Base-by-base conservation (phyloP, 1,140 invertebrate genomes). In the Papilio polytes region DNA sequence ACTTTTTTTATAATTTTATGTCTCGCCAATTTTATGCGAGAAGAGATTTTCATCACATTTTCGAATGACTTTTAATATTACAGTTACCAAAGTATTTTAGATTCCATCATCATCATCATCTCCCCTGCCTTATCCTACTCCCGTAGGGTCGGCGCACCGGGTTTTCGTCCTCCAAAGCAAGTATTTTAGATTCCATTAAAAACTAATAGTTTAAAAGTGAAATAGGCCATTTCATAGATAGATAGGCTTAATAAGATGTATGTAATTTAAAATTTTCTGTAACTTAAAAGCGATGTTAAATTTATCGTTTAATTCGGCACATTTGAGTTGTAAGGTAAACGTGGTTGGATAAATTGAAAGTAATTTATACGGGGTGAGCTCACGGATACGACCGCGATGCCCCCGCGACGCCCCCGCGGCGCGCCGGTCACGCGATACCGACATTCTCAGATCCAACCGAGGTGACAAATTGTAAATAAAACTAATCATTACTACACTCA, bases 381-480 rank as follows among this genome's bases (percentile, higher is more conserved):
- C 90, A 92, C 88, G 89, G 26, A 90, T 88, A 88, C 83, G 83
- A 86, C 85, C 84, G 81, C 84, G 90, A 89, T 89, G 89, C 82
- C 86, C 87, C 84, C 86, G 86, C 78, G 81, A 83, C 81, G 80
- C 80, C 85, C 48, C 48, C 48, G 48, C 48, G 15, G 0, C 3
- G 18, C 48, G n/a, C 18, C 53, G 53, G 53, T 91, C 91, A 93
- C 92, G 93, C 93, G 89, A 93, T 91, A 83, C 83, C 85, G 78
- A 91, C 92, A 93, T 94, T 93, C 90, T 86, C 78, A 87, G 89
- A 90, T 89, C 88, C 88, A 87, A 80, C 84, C 81, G 82, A 92
- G 90, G 91, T 93, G 91, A 94, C 92, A 94, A 93, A 94, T 93
- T 89, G 89, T 91, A 87, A 93, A 91, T 93, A 89, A 88, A 92